phyloP scores from a whole-genome alignment of 1,140 invertebrate species.

The Cephus cinctus region DNA sequence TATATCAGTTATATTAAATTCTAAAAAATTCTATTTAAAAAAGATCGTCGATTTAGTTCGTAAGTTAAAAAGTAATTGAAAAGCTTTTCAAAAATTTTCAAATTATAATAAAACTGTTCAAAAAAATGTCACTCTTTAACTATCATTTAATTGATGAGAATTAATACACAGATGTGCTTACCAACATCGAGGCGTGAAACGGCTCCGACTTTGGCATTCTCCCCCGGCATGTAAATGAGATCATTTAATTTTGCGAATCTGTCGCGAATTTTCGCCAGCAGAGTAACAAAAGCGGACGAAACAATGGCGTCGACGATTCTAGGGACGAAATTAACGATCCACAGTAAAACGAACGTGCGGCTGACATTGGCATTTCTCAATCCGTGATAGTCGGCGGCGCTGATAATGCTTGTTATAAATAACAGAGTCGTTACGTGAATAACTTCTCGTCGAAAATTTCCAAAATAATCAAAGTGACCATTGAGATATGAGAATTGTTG shows the following conservation, averaged over 20 bases:
- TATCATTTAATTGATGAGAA: too few relatives aligned
- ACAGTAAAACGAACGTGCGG: conserved; percentile 9
- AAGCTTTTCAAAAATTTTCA: too few relatives aligned
- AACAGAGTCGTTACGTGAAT: conserved; percentile 5
- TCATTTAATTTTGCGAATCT: conserved; percentile 16
- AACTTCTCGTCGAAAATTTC: conserved; percentile 8
- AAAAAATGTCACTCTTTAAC: too few relatives aligned
- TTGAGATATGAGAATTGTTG: conserved; percentile 17
- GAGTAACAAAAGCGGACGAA: conserved; percentile 10
- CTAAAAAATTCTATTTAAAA: too few relatives aligned
- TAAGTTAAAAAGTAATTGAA: too few relatives aligned
- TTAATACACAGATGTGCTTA: too few relatives aligned
- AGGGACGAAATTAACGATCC: conserved; percentile 16
- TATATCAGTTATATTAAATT: too few relatives aligned
- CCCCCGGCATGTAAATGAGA: too few relatives aligned
- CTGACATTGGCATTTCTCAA: conserved; percentile 6
- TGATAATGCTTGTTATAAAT: conserved; percentile 12
- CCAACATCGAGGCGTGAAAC: too few relatives aligned
- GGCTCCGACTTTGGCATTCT: too few relatives aligned
- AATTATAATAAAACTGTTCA: too few relatives aligned
- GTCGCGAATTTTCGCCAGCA: conserved; percentile 10
- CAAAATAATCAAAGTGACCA: conserved; percentile 6
- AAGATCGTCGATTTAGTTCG: too few relatives aligned
- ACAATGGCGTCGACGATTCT: conserved; percentile 15
- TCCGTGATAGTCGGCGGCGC: conserved; percentile 11